phyloP scores from a whole-genome alignment of 2,113 vertebrate genomes.

The Etheostoma spectabile region DNA sequence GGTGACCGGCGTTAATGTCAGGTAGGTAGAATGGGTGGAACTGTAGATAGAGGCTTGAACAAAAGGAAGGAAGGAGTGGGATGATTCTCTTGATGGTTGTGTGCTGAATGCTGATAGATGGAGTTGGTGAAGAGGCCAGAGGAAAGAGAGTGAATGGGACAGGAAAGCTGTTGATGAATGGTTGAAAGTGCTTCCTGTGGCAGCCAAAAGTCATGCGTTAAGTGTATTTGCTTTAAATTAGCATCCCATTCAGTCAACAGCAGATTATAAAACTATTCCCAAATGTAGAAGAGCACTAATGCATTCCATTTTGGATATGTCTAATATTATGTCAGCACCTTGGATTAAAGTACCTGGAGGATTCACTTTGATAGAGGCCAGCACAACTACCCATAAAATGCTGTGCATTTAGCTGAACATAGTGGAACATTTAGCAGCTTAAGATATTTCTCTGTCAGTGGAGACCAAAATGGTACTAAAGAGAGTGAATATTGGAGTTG shows the following conservation, averaged over 20 bases:
- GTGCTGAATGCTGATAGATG: constrained; percentile 1
- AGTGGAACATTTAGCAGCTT: not conserved
- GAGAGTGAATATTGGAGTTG: not conserved
- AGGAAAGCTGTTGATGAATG: constrained; percentile 12
- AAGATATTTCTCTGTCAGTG: not conserved
- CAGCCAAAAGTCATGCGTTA: not conserved
- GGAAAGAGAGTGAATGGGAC: not conserved
- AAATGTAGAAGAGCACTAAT: constrained; percentile 1
- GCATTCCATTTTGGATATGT: not conserved
- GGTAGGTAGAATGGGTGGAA: not conserved
- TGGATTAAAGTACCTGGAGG: constrained; percentile 5
- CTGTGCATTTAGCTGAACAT: not conserved
- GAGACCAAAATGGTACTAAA: not conserved
- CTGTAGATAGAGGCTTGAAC: constrained; percentile 11
- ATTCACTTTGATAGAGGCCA: not conserved
- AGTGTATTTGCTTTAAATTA: constrained; percentile 39
- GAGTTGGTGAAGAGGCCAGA: not conserved
- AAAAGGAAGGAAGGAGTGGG: constrained; percentile 29
- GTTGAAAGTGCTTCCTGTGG: constrained; percentile 18
- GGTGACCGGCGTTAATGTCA: not conserved
- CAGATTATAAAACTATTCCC: constrained; percentile 12
- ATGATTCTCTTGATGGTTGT: constrained; percentile 14
- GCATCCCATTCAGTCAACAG: not conserved
- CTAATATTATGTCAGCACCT: constrained; percentile 13
- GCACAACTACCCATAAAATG: not conserved